Evolutionary conservation across 2,797 vertebrate genomes (phyloP), one percentile per base, ranked within the genome.

Genomic region (Melanotaenia parkinsoni): DNA sequence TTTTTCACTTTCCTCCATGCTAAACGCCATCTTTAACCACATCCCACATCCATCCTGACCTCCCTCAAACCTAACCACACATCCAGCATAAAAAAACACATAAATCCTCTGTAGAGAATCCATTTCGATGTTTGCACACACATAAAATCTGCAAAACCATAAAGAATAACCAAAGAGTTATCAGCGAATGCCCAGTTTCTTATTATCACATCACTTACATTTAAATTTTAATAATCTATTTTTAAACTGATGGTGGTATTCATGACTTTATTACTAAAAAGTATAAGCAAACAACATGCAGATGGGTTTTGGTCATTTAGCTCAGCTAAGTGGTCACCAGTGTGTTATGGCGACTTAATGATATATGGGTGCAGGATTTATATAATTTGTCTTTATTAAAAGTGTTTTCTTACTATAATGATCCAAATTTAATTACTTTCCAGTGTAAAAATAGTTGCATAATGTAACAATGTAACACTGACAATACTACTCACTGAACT

Each of bases 11-110:
- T 61, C 28, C 59, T 38, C 62, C 75, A 72, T 1, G 56, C 72
- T 68, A 57, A 76, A 76, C 77, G 82, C 79, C 79, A 59, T 75
- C 79, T 81, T 63, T 60, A 70, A 90, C 91, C 84, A 2, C 89
- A 81, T 82, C 73, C 90, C 76, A 86, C 89, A 86, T 87, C 89
- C 86, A 86, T 70, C 84, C 66, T 54, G 45, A 76, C 68, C 72
- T 80, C 76, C 79, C 70, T 76, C 73, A 81, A 67, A 75, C 73
- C 51, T 66, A 74, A 77, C 89, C 82, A 13, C 88, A 89, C 65
- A 54, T 24, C 71, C 26, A 20, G 32, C 7, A 57, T 3, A 57
- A 57, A 32, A 57, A 60, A 80, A 67, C 82, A 70, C 70, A 85
- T 86, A 87, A 86, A 74, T 84, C 72, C 40, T 63, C 28, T 71